Conservation (phyloP, 2,113 vertebrate genomes). For the Pseudopodoces humilis region DNA sequence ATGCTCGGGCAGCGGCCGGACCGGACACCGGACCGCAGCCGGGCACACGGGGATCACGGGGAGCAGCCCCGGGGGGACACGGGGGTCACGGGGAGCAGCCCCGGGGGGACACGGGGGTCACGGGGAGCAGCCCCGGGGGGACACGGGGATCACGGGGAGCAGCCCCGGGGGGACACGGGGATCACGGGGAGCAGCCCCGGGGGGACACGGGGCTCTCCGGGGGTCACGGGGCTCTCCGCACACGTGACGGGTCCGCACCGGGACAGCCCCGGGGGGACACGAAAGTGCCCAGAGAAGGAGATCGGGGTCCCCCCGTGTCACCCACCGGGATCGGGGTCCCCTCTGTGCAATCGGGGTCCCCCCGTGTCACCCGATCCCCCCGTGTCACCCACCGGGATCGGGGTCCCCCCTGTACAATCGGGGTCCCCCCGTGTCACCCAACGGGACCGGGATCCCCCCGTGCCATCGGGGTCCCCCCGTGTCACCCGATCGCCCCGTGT, state of each 20-base stretch:
- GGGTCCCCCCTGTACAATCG: too few species aligned
- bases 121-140: background rate
- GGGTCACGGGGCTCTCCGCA: background rate
- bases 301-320: background rate
- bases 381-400: too few species aligned
- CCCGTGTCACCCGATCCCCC: too few species aligned
- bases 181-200: too few species aligned
- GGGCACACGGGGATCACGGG: background rate
- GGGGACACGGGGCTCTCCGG: background rate
- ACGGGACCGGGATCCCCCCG: too few species aligned
- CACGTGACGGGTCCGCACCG: background rate
- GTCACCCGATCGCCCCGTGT: too few species aligned
- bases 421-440: too few species aligned
- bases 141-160: too few species aligned
- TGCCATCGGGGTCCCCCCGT: too few species aligned
- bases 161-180: background rate
- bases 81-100: background rate
- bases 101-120: too few species aligned
- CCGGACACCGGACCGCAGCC: background rate
- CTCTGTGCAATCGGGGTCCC: too few species aligned
- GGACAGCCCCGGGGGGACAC: background rate
- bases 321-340: too few species aligned
- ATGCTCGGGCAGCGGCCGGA: background rate
- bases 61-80: background rate
- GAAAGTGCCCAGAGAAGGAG: background rate